A percentile compares a stretch with the other conserved stretches of the same genome.
Evolutionary conservation across 1,140 invertebrate genomes (phyloP).

Genomic region (Neoseiulus cucumeris): DNA sequence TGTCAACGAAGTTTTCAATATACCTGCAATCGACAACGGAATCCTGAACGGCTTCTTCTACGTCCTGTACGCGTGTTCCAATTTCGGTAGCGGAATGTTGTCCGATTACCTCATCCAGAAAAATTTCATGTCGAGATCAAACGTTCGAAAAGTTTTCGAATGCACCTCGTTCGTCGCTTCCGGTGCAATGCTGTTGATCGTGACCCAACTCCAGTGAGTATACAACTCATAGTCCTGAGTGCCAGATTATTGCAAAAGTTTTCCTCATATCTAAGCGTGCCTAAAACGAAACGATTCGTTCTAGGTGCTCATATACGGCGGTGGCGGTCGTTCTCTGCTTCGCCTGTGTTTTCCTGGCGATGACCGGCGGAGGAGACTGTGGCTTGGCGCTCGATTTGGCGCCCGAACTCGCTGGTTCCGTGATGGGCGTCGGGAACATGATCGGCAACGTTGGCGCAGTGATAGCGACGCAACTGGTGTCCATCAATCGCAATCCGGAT

Average conservation of each 20-base stretch:
- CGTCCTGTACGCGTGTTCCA: background rate
- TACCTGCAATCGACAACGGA: background rate
- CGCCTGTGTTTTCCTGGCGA: background rate
- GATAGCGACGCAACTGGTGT: background rate
- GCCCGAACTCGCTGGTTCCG: background rate
- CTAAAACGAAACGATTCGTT: no score
- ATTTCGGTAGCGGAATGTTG: background rate
- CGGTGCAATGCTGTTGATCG: background rate
- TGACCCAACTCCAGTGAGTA: background rate
- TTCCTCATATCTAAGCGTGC: no score
- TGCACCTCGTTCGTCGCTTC: background rate
- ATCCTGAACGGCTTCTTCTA: background rate
- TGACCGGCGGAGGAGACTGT: background rate
- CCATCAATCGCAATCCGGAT: background rate
- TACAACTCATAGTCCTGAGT: no score
- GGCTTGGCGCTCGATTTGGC: background rate
- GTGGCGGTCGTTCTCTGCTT: background rate
- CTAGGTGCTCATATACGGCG: background rate
- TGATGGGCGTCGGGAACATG: constrained; percentile 2
- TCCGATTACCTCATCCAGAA: background rate
- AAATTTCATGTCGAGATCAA: background rate
- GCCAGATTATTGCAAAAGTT: no score
- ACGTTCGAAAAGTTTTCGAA: background rate
- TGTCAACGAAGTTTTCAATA: background rate
- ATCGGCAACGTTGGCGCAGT: background rate